phyloP scores from a whole-genome alignment of 1,140 invertebrate genomes.

The Saccostrea cuccullata region DNA sequence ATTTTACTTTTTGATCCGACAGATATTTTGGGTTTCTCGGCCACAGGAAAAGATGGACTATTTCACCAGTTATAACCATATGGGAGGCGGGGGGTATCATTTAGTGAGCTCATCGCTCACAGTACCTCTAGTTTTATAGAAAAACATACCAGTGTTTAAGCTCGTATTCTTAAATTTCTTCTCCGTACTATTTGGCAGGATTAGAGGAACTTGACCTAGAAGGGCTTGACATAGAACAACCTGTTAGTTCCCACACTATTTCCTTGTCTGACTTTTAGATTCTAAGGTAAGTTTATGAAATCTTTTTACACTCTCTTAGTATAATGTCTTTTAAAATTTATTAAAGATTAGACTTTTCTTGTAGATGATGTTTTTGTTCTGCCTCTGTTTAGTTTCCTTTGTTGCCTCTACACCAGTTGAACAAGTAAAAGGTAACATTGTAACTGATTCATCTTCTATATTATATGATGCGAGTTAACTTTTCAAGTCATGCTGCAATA shows the following conservation, averaged over 20 bases:
- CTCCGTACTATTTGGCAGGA: not conserved
- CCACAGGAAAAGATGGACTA: no score
- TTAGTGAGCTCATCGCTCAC: no score
- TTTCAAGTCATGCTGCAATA: not conserved
- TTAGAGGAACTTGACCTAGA: not conserved
- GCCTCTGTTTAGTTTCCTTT: not conserved
- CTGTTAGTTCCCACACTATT: not conserved
- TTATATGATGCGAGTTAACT: not conserved
- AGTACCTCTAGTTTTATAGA: not conserved
- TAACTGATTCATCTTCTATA: not conserved
- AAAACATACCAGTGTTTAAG: not conserved
- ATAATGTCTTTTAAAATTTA: not conserved
- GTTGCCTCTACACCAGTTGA: constrained; percentile 5
- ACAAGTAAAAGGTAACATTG: not conserved
- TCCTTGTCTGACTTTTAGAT: constrained; percentile 2
- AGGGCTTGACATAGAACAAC: not conserved
- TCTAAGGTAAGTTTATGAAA: not conserved
- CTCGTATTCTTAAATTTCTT: not conserved
- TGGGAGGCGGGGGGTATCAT: no score
- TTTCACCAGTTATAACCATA: no score
- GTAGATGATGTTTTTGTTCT: not conserved
- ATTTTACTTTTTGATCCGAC: no score
- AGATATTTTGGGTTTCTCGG: no score
- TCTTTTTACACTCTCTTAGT: not conserved
- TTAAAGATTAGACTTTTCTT: not conserved